phyloP scores from a whole-genome alignment of 64 coral and sea anemone genomes.

The Trachythela sp. region DNA sequence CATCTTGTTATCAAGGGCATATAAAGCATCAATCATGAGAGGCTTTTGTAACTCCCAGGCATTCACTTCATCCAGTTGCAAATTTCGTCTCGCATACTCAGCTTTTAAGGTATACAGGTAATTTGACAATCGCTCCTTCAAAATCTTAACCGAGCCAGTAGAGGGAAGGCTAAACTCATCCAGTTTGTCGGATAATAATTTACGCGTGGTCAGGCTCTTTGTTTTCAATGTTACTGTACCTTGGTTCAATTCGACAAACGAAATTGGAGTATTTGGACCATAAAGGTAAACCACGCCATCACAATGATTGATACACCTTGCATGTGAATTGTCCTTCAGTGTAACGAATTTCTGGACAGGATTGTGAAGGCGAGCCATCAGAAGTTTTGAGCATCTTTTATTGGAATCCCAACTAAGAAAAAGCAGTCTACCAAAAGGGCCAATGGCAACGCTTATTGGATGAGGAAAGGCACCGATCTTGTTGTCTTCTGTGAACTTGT shows the following conservation, averaged over 20 bases:
- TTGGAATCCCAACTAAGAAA: constrained; percentile 43
- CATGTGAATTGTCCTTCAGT: background rate
- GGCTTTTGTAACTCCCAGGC: background rate
- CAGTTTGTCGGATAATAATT: too few relatives aligned
- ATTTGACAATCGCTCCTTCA: background rate
- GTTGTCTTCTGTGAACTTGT: constrained; percentile 49
- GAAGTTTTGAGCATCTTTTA: background rate
- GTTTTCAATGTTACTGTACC: background rate
- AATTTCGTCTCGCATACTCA: background rate
- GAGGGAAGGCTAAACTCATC: too few relatives aligned
- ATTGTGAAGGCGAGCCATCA: constrained; percentile 29
- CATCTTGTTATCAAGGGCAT: background rate
- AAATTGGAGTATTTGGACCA: background rate
- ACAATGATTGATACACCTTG: background rate
- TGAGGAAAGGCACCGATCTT: constrained; percentile 25
- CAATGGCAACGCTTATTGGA: constrained; percentile 22
- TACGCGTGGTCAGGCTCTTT: background rate
- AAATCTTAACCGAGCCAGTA: too few relatives aligned
- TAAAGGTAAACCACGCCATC: background rate
- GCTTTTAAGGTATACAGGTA: background rate
- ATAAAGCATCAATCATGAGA: background rate
- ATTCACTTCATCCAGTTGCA: background rate
- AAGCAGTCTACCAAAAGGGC: constrained; percentile 14
- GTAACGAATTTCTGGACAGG: constrained; percentile 44
- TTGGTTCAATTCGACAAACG: background rate